A percentile compares a stretch with the other conserved stretches of the same genome.
Conservation (phyloP, 2,797 vertebrate species). For the Chaetodon trifasciatus region DNA sequence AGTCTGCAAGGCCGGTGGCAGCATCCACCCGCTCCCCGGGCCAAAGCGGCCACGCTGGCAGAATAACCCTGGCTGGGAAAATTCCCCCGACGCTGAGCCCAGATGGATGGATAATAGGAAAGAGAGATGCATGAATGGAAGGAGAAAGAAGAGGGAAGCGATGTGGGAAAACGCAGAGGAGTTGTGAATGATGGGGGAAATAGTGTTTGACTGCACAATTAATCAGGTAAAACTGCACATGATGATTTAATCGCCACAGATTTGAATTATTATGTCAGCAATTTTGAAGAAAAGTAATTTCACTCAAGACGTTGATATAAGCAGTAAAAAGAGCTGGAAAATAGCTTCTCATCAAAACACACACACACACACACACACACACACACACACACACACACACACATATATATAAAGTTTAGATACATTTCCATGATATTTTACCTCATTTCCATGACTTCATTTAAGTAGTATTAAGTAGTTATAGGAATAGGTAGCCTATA, state of each 20-base stretch:
- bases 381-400: too few species aligned
- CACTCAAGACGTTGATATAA: background rate
- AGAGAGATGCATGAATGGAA: slow-evolving; percentile 25
- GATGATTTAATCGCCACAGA: slow-evolving; percentile 10
- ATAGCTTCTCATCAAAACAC: background rate
- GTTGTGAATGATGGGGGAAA: slow-evolving; percentile 17
- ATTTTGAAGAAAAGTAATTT: slow-evolving; percentile 13
- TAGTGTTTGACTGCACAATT: slow-evolving; percentile 24
- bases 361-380: background rate
- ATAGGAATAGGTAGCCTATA: too few species aligned
- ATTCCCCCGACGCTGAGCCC: slow-evolving; percentile 25
- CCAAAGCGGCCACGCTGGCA: slow-evolving; percentile 73
- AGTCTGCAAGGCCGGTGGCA: slow-evolving; percentile 41
- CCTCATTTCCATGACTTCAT: too few species aligned
- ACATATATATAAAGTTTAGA: too few species aligned
- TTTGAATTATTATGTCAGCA: slow-evolving; percentile 15
- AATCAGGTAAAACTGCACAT: slow-evolving; percentile 31
- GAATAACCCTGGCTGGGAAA: slow-evolving; percentile 31
- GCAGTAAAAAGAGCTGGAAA: background rate
- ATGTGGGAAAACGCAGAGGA: slow-evolving; percentile 10
- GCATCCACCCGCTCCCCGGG: slow-evolving; percentile 14
- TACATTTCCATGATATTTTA: too few species aligned
- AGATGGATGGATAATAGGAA: slow-evolving; percentile 47
- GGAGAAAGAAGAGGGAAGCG: background rate
- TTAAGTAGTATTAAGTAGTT: too few species aligned